A percentile compares a stretch with the other conserved stretches of the same genome.
phyloP scores from a whole-genome alignment of 2,888 invertebrate genomes.

The Sesamia inferens region DNA sequence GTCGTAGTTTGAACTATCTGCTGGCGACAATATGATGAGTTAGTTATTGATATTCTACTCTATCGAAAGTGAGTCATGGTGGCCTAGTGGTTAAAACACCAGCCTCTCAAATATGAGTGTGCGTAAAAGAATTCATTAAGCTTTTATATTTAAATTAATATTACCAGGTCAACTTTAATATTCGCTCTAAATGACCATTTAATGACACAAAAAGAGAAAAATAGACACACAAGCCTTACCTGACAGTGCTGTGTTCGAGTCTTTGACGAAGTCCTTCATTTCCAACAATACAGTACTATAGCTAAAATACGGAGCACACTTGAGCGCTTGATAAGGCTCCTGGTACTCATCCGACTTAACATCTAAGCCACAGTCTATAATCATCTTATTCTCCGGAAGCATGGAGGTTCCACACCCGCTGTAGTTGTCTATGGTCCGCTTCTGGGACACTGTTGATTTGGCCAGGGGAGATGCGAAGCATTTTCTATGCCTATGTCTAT shows the following conservation, averaged over 20 bases:
- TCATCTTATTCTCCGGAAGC: slow-evolving; percentile 88
- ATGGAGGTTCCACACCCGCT: slow-evolving; percentile 89
- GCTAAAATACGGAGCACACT: slow-evolving; percentile 94
- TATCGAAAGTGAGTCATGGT: too few relatives aligned
- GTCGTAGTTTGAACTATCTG: slow-evolving; percentile 93
- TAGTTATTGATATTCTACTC: background rate
- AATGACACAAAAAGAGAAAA: background rate
- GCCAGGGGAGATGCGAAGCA: slow-evolving; percentile 93
- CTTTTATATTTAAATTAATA: too few relatives aligned
- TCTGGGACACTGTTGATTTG: slow-evolving; percentile 81
- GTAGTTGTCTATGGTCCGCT: slow-evolving; percentile 89
- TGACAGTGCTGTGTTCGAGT: slow-evolving; percentile 81
- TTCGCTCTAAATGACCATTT: too few relatives aligned
- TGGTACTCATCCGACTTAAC: slow-evolving; percentile 93
- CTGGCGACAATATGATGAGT: slow-evolving; percentile 15
- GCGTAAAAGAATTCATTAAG: too few relatives aligned
- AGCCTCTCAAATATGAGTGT: too few relatives aligned
- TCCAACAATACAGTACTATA: slow-evolving; percentile 94
- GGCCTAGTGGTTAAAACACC: too few relatives aligned
- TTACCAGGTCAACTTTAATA: too few relatives aligned
- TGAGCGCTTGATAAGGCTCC: slow-evolving; percentile 94
- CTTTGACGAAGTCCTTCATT: slow-evolving; percentile 92
- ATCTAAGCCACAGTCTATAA: slow-evolving; percentile 90
- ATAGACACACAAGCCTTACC: slow-evolving; percentile 70
- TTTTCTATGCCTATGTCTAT: slow-evolving; percentile 93